Base-by-base conservation (phyloP, 2,797 vertebrate genomes). In the Pseudomugil gertrudae region DNA sequence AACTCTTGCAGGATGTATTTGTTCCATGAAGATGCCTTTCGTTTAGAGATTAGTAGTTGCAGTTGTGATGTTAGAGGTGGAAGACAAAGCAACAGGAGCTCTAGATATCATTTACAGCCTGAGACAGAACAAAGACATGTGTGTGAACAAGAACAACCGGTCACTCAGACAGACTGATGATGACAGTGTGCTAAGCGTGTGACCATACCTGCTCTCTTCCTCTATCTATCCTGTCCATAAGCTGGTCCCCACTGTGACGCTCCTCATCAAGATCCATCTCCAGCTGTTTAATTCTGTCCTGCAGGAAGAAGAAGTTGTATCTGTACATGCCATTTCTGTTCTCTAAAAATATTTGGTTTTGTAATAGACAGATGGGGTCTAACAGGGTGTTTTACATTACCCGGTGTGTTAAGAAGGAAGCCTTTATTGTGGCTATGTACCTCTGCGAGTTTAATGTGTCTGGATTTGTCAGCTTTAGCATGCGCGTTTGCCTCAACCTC, bases 251-350 rank as follows among this genome's bases (percentile, higher is more conserved):
- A 67, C 92, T 96, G 60, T 92, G 95, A 84, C 94, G 95, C 86
- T 99, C 98, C 84, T 99, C 98, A n/a, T 97, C 96, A 58, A 99
- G 92, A 78, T 99, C 95, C 69, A 96, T 27, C 90, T 98, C 95
- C 86, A 99, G 85, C 67, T 98, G 95, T 76, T 87, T 76, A 33
- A 98, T 63, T 83, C 96, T 95, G 66, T 97, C 97, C 98, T 99
- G 88, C 30, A 84, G 57, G 40, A 63, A n/a, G 15, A 69, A 80
- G 47, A 2, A 2, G 27, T 63, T n/a, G 47, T 57, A 69, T 35
- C 13, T 9, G n/a, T 40, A 21, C 17, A 1, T 2, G 23, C n/a
- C 33, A 36, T 57, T 15, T 29, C 14, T 4, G 5, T 4, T 72
- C 33, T 50, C 23, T 43, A 13, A 33, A 3, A 47, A 65, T 59